Base-by-base conservation (phyloP, 2,113 vertebrate genomes). In the Apus apus region DNA sequence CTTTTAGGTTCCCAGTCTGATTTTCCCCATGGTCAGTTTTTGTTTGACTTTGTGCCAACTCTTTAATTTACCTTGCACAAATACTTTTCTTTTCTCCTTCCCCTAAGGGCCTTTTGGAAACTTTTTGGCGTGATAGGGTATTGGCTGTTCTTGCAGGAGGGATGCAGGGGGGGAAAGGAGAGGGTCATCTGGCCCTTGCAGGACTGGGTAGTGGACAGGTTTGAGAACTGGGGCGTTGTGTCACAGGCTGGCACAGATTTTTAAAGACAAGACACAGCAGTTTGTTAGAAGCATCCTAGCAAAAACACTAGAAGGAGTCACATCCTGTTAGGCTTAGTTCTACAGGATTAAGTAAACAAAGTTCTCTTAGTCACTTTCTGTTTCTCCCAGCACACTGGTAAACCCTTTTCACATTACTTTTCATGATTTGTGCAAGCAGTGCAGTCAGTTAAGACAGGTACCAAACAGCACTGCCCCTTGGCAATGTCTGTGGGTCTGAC, bases 321-420 rank as follows among this genome's bases (percentile, higher is more conserved):
- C 56, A 74, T 78, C 89, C 72, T 86, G 13, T 75, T 70, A 65
- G 57, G 56, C 13, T 82, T 82, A 45, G 40, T 64, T 89, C 70
- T 82, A 36, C 10, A 25, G 46, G 80, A 32, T 78, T 82, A 60
- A 65, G 66, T 74, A 65, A 86, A 74, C 18, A 29, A 22, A 51
- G 40, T 83, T 70, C n/a, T 81, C 38, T 54, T 58, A 17, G 20
- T 51, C 38, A 34, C 32, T 48, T 83, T 51, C 50, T 78, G 21
- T 65, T 83, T 91, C 71, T 82, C 34, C 76, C 56, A 36, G 50
- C 4, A 5, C 23, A 6, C 29, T 32, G 32, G 3, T 60, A 34
- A 30, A 60, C 45, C 0, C 0, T 75, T 83, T 74, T 70, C 46
- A 30, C 0, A 0, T 64, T 64, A 18, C 26, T 61, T 68, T 25